Evolutionary conservation across 2,888 invertebrate genomes (phyloP), one percentile per base, ranked within the genome.

Genomic region (Elmis aenea): DNA sequence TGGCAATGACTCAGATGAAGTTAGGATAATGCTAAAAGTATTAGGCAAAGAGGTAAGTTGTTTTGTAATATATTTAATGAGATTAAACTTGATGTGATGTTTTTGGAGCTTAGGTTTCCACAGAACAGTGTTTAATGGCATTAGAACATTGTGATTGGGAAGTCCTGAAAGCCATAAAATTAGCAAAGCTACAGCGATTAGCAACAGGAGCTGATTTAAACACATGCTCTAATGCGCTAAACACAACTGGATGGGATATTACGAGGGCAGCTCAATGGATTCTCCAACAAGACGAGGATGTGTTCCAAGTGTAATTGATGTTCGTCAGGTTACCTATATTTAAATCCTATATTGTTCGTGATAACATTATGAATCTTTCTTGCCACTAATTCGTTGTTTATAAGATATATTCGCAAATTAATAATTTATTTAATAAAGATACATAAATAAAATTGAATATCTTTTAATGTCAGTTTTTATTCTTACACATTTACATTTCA

Each of bases 1-100:
- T 3, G 89, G 90, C 8, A 79, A 85, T 8, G 91, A 91, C 62
- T 88, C 89, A 0, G 93, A 94, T 60, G 92, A 93, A 75, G 91
- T 92, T 22, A 74, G 92, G 50, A 85, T 92, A 22, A 91, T 94
- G 89, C 76, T 79, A 54, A 93, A 91, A 69, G 88, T 93, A 11
- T 74, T 94, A 26, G 82, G 85, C 43, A 71, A 78, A 52, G 76
- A 82, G 70, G 85, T 85, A 57, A 71, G 72, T 66, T 36, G 22
- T 26, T n/a, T n/a, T n/a, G n/a, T n/a, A 15, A 23, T 25, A 28
- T 21, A 18, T 26, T 16, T 13, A 24, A 13, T n/a, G n/a, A n/a
- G n/a, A n/a, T n/a, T n/a, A n/a, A n/a, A n/a, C n/a, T n/a, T n/a
- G n/a, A n/a, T n/a, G n/a, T n/a, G n/a, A n/a, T 18, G 37, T 46